Percentiles rank a stretch among this genome's conserved stretches.
Evolutionary conservation across 2,113 vertebrate genomes (phyloP).

Genomic region (Dendrocopos noguchii): DNA sequence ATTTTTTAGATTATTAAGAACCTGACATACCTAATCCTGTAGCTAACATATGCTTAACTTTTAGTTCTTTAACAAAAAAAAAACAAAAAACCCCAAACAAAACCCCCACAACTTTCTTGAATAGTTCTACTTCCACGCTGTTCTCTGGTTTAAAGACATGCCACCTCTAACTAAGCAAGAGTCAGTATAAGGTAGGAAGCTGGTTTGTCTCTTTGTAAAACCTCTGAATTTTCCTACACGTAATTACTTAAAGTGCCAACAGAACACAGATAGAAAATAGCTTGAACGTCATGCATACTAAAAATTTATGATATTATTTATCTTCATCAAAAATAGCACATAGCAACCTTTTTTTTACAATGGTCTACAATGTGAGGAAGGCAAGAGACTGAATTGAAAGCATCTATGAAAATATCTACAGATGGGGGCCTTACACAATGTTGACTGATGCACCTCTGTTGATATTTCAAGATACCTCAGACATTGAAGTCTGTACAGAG

Average conservation of each 20-base stretch:
- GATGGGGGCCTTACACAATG: neutral
- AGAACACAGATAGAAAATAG: neutral
- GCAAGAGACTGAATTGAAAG: neutral
- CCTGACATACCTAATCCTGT: neutral
- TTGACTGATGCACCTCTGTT: neutral
- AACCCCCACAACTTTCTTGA: neutral
- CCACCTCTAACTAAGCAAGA: neutral
- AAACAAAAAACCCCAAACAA: neutral
- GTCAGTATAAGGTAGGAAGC: neutral
- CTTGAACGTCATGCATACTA: neutral
- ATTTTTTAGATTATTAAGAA: neutral
- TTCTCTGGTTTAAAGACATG: neutral
- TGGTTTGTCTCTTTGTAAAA: neutral
- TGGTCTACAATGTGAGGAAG: neutral
- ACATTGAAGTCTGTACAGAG: neutral
- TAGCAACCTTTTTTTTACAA: neutral
- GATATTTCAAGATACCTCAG: neutral
- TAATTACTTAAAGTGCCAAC: neutral
- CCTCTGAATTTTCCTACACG: neutral
- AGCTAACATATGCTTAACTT: neutral
- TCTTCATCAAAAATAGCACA: neutral
- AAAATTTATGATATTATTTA: neutral
- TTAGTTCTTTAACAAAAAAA: neutral
- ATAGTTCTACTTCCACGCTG: neutral
- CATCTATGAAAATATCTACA: neutral